A percentile compares a stretch with the other conserved stretches of the same genome.
These are phyloP conservation scores for Thaumatotibia leucotreta DNA, from an alignment of 1,140 invertebrate species.

Conservation along the genomic window DNA sequence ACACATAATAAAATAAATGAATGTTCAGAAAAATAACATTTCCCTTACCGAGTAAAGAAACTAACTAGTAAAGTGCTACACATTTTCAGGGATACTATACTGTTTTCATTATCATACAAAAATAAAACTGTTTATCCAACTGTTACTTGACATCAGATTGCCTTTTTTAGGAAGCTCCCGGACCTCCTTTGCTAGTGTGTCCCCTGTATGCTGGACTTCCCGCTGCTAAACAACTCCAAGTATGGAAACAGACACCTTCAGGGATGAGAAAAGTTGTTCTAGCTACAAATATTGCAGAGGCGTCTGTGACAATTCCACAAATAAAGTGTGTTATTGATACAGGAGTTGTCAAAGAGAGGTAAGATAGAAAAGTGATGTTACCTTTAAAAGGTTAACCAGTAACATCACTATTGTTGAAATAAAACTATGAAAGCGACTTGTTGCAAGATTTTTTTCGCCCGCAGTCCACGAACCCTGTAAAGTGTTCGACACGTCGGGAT, in stretches of 20 bases:
- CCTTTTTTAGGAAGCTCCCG: constrained; percentile 52
- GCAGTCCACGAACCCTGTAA: no score
- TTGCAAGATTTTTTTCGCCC: no score
- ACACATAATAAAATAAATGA: no score
- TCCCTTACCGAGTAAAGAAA: no score
- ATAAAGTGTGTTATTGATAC: constrained; percentile 97
- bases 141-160: constrained; percentile 32
- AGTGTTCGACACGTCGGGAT: no score
- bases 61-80: no score
- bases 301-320: constrained; percentile 96
- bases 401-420: no score
- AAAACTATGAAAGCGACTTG: no score
- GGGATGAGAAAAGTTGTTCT: constrained; percentile 93
- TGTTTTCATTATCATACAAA: background rate
- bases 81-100: no score
- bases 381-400: no score
- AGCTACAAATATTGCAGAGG: constrained; percentile 99
- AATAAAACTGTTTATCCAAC: background rate
- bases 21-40: no score
- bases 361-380: no score
- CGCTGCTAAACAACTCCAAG: constrained; percentile 85
- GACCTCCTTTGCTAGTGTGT: constrained; percentile 81
- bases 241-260: constrained; percentile 82
- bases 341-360: constrained; percentile 94
- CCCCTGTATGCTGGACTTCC: constrained; percentile 91